Conservation (phyloP, 2,888 invertebrate species). For the Cybosia mesomella region DNA sequence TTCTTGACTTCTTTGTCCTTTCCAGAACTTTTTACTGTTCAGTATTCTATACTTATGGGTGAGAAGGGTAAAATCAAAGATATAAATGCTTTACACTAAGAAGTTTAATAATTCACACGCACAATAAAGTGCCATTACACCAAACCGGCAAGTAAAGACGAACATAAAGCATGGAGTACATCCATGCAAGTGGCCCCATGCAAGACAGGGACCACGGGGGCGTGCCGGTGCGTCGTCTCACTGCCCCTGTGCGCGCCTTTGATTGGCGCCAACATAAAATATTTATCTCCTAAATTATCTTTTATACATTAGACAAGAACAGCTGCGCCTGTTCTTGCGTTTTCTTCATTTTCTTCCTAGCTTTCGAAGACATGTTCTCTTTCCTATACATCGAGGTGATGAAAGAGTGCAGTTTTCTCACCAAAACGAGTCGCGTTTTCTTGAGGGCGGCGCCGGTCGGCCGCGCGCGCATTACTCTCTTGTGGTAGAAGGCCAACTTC, state of each 20-base stretch:
- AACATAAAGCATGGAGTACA: slow-evolving; percentile 51
- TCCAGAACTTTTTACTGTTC: no score
- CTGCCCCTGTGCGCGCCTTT: slow-evolving; percentile 43
- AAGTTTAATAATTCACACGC: slow-evolving; percentile 80
- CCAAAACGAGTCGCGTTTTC: slow-evolving; percentile 59
- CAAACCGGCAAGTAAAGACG: slow-evolving; percentile 71
- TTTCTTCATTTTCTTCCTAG: slow-evolving; percentile 68
- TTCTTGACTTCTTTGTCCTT: no score
- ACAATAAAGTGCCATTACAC: slow-evolving; percentile 76
- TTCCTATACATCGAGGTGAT: slow-evolving; percentile 60
- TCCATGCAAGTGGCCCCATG: slow-evolving; percentile 44
- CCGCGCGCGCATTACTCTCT: slow-evolving; percentile 55
- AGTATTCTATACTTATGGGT: background rate
- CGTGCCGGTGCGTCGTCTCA: slow-evolving; percentile 46
- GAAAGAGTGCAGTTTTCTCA: slow-evolving; percentile 60
- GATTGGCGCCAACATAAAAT: slow-evolving; percentile 60
- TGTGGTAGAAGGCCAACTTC: slow-evolving; percentile 61
- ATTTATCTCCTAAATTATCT: slow-evolving; percentile 55
- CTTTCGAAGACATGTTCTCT: slow-evolving; percentile 60
- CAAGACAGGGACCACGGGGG: slow-evolving; percentile 51
- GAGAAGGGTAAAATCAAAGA: slow-evolving; percentile 42
- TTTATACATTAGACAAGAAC: slow-evolving; percentile 76
- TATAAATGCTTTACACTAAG: slow-evolving; percentile 78
- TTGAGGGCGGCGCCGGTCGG: slow-evolving; percentile 57
- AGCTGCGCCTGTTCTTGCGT: slow-evolving; percentile 66